These are phyloP conservation scores for Onychorhynchus coronatus DNA, from an alignment of 2,113 vertebrate genomes.

Conservation along the genomic window DNA sequence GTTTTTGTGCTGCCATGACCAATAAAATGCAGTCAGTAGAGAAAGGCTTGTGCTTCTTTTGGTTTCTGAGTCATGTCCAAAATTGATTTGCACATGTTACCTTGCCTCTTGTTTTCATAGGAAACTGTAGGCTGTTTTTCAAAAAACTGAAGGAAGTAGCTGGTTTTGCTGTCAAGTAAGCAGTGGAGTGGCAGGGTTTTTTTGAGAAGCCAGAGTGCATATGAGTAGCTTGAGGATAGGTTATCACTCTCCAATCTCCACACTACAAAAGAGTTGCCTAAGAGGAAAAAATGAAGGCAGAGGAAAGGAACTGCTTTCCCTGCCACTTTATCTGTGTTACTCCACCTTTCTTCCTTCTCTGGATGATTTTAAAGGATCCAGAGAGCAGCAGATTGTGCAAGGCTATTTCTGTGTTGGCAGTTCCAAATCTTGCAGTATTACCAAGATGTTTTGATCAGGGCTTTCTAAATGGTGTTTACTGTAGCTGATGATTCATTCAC, in stretches of 20 bases:
- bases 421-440: background rate
- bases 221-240: background rate
- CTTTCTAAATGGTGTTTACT: slow-evolving; percentile 47
- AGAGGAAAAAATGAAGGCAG: background rate
- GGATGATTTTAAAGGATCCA: background rate
- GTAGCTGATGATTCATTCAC: slow-evolving; percentile 31
- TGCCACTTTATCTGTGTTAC: background rate
- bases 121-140: background rate
- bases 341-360: background rate
- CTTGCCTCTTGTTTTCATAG: background rate
- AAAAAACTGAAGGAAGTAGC: background rate
- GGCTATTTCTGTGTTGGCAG: background rate
- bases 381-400: background rate
- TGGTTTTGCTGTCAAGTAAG: background rate
- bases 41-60: background rate
- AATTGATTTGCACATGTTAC: background rate
- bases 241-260: background rate
- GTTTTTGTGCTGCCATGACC: background rate
- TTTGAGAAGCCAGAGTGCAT: background rate
- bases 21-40: background rate
- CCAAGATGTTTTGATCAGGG: background rate
- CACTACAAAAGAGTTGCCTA: background rate
- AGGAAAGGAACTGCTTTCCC: background rate
- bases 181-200: background rate
- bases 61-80: background rate